Percentiles rank a stretch among this genome's conserved stretches.
These are phyloP conservation scores for Himantopus leucocephalus DNA, from an alignment of 2,113 vertebrate species.

Conservation along the genomic window DNA sequence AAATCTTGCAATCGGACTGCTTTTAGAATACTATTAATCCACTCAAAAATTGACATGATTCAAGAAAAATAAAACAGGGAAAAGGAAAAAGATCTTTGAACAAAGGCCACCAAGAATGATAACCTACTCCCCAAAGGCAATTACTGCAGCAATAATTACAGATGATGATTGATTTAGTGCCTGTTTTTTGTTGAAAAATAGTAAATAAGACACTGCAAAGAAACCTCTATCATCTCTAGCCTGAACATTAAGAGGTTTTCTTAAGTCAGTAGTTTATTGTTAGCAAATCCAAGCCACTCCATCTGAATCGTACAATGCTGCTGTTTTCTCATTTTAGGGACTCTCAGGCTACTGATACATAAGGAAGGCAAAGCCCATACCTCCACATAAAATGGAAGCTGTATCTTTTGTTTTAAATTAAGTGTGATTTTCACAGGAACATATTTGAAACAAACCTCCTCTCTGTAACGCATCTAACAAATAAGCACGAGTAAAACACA, in stretches of 20 bases:
- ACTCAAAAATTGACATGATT: slow-evolving; percentile 31
- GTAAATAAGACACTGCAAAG: slow-evolving; percentile 51
- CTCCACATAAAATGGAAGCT: slow-evolving; percentile 65
- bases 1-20: not conserved
- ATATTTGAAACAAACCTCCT: slow-evolving; percentile 27
- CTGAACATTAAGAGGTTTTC: slow-evolving; percentile 27
- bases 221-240: slow-evolving; percentile 25
- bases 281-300: slow-evolving; percentile 47
- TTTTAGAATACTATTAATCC: slow-evolving; percentile 21
- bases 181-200: slow-evolving; percentile 52
- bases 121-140: slow-evolving; percentile 45
- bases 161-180: slow-evolving; percentile 60
- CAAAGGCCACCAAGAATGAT: slow-evolving; percentile 52
- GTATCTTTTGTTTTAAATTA: slow-evolving; percentile 58
- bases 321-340: slow-evolving; percentile 28
- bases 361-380: slow-evolving; percentile 17
- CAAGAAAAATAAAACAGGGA: slow-evolving; percentile 19
- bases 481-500: not conserved
- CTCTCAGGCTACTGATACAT: not conserved
- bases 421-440: slow-evolving; percentile 47
- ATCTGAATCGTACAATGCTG: slow-evolving; percentile 17
- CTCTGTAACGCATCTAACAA: not conserved
- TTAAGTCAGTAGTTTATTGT: slow-evolving; percentile 48
- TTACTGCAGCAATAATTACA: slow-evolving; percentile 56
- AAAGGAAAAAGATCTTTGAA: slow-evolving; percentile 38